These are phyloP conservation scores for Steatornis caripensis DNA, from an alignment of 2,113 vertebrate species.

Conservation along the genomic window DNA sequence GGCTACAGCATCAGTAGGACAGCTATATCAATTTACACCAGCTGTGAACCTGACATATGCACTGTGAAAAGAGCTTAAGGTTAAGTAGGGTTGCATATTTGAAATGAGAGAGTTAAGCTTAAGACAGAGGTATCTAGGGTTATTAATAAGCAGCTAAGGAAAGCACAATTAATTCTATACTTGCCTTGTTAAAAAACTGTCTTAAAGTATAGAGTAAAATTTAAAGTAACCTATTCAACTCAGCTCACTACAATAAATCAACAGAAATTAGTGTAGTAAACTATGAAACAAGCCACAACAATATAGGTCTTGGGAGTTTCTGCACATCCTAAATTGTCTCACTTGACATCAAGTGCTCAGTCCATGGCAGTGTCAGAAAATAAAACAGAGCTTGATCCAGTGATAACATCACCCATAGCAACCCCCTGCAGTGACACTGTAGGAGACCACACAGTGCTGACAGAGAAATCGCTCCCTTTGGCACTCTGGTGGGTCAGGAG, in stretches of 20 bases:
- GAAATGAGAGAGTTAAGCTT: neutral
- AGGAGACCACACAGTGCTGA: neutral
- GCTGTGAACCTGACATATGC: neutral
- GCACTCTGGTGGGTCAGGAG: neutral
- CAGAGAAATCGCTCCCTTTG: rapidly evolving
- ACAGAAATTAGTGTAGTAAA: neutral
- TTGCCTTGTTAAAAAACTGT: neutral
- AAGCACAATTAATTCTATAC: neutral
- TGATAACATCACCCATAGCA: neutral
- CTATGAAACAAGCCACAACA: neutral
- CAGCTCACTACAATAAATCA: neutral
- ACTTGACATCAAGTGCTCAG: neutral
- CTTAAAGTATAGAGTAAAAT: neutral
- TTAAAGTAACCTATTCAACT: neutral
- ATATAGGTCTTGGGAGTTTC: neutral
- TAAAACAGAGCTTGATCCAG: neutral
- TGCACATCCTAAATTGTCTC: neutral
- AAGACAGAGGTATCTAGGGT: neutral
- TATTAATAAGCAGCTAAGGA: neutral
- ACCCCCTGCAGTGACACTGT: rapidly evolving
- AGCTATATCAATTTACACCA: neutral
- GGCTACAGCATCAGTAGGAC: neutral
- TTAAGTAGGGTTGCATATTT: neutral
- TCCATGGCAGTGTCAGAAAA: neutral
- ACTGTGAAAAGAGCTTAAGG: neutral